A percentile compares a stretch with the other conserved stretches of the same genome.
phyloP scores from a whole-genome alignment of 2,888 invertebrate genomes.

The Heliconius hortense region DNA sequence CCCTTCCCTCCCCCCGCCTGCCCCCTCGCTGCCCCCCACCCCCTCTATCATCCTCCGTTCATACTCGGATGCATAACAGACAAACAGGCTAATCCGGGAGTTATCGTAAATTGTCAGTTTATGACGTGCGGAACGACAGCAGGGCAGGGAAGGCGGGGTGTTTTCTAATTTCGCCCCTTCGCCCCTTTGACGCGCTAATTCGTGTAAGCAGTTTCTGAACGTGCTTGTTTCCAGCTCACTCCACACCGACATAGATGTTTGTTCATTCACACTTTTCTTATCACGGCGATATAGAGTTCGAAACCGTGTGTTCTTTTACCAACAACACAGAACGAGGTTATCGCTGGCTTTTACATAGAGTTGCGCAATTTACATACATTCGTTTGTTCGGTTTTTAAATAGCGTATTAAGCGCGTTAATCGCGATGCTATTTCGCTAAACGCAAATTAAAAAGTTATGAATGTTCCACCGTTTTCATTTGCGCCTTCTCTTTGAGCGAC shows the following conservation, averaged over 20 bases:
- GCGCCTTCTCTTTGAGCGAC: background rate
- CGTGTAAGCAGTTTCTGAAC: conserved; percentile 82
- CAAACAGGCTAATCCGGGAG: conserved; percentile 82
- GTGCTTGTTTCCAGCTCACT: conserved; percentile 79
- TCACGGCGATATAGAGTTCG: conserved; percentile 49
- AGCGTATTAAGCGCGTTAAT: conserved; percentile 78
- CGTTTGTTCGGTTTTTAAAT: conserved; percentile 81
- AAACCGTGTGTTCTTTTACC: conserved; percentile 42
- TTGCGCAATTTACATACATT: conserved; percentile 80
- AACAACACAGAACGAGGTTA: conserved; percentile 56
- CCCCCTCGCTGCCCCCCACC: conserved; percentile 44
- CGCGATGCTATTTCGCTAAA: conserved; percentile 65
- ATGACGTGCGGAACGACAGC: conserved; percentile 81
- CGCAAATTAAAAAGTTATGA: conserved; percentile 54
- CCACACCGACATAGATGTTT: conserved; percentile 57
- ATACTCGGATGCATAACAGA: conserved; percentile 74
- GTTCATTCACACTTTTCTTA: conserved; percentile 50
- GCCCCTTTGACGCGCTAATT: conserved; percentile 81
- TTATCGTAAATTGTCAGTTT: conserved; percentile 84
- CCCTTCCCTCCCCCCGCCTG: conserved; percentile 43
- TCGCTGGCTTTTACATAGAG: conserved; percentile 77
- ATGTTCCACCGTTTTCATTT: conserved; percentile 27
- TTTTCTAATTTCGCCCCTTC: conserved; percentile 80
- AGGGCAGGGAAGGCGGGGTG: conserved; percentile 48
- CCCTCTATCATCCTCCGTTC: conserved; percentile 29